A percentile compares a stretch with the other conserved stretches of the same genome.
phyloP scores from a whole-genome alignment of 2,888 invertebrate genomes.

The Lepidocyrtinus sp. region DNA sequence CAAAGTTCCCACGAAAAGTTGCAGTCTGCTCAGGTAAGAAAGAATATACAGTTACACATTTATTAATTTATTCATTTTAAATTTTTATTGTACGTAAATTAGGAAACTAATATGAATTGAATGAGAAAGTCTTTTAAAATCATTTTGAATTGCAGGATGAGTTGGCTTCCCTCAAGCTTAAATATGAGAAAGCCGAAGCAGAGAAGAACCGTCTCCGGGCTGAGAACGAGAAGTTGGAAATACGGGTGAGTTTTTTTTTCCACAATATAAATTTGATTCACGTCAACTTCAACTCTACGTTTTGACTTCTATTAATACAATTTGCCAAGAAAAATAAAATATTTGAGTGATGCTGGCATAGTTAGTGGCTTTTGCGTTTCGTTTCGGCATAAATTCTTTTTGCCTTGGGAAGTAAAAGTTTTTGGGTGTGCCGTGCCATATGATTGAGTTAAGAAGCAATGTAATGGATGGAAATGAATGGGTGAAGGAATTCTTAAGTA shows the following conservation, averaged over 20 bases:
- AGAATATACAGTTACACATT: background rate
- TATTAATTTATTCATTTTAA: too few species aligned
- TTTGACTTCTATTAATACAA: background rate
- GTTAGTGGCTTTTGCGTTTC: background rate
- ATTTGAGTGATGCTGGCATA: background rate
- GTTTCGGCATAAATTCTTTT: too few species aligned
- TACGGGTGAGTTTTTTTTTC: constrained; percentile 82
- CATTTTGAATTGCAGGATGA: constrained; percentile 79
- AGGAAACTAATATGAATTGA: constrained; percentile 34
- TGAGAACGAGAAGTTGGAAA: constrained; percentile 90
- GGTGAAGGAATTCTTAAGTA: constrained; percentile 17
- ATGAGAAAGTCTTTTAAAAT: constrained; percentile 33
- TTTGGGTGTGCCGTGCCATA: background rate
- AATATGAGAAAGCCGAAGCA: constrained; percentile 89
- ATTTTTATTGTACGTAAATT: background rate
- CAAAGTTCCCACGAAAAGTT: constrained; percentile 95
- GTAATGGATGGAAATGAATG: background rate
- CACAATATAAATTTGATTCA: too few species aligned
- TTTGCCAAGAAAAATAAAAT: background rate
- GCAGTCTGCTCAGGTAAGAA: constrained; percentile 83
- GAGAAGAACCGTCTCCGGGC: constrained; percentile 89
- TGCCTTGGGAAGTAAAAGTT: too few species aligned
- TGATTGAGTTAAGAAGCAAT: too few species aligned
- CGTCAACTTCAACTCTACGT: background rate
- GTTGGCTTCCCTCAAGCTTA: constrained; percentile 84